These are phyloP conservation scores for Siphamia tubifer DNA, from an alignment of 2,113 vertebrate genomes.

Conservation along the genomic window DNA sequence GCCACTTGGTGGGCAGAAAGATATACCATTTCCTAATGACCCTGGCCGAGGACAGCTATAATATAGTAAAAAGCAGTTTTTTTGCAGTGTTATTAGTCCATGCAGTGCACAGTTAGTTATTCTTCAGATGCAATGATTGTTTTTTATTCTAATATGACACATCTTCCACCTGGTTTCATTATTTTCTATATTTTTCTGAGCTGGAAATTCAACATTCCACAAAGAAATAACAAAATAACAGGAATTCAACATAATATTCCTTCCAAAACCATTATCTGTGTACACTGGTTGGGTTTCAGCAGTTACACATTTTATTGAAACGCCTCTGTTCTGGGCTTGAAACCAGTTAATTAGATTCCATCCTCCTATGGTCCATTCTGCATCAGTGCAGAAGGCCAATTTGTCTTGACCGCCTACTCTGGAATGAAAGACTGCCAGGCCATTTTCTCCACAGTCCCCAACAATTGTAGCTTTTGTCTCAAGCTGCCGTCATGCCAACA, in stretches of 20 bases:
- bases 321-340: constrained; percentile 8
- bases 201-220: background rate
- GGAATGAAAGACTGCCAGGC: constrained; percentile 13
- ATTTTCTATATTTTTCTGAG: too few relatives aligned
- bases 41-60: too few relatives aligned
- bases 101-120: background rate
- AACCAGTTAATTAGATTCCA: constrained; percentile 33
- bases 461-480: constrained; percentile 30
- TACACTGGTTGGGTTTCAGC: constrained; percentile 7
- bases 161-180: too few relatives aligned
- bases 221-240: background rate
- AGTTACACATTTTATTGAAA: background rate
- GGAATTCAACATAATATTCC: background rate
- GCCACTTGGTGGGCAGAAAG: too few relatives aligned
- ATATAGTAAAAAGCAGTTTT: too few relatives aligned
- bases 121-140: too few relatives aligned
- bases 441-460: background rate
- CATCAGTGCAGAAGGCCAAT: constrained; percentile 8
- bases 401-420: constrained; percentile 30
- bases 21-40: too few relatives aligned
- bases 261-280: background rate
- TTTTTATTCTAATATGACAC: background rate
- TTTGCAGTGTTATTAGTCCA: background rate
- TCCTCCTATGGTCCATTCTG: constrained; percentile 13
- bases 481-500: constrained; percentile 48